Percentiles rank a stretch among this genome's conserved stretches.
These are phyloP conservation scores for Carabus problematicus DNA, from an alignment of 2,888 invertebrate species.

Conservation along the genomic window DNA sequence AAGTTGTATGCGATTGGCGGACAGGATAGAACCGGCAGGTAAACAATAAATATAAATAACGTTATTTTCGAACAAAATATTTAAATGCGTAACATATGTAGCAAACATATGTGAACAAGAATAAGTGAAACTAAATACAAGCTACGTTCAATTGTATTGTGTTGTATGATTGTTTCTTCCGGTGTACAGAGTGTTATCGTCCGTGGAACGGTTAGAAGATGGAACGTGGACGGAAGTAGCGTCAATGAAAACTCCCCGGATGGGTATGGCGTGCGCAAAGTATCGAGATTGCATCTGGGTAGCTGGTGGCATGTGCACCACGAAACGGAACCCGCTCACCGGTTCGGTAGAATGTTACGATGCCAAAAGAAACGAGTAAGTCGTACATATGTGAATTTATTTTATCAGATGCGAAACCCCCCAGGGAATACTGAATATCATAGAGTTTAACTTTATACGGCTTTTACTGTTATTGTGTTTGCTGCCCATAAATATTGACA, in stretches of 20 bases:
- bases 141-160: too few relatives aligned
- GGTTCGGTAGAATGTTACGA: constrained; percentile 71
- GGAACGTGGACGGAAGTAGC: constrained; percentile 67
- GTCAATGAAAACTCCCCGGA: constrained; percentile 66
- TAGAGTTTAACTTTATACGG: too few relatives aligned
- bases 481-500: too few relatives aligned
- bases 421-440: too few relatives aligned
- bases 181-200: constrained; percentile 63
- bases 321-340: constrained; percentile 64
- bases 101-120: too few relatives aligned
- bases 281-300: constrained; percentile 75
- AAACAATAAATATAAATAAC: constrained; percentile 19
- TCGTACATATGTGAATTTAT: background rate
- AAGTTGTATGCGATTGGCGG: constrained; percentile 77
- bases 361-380: constrained; percentile 66
- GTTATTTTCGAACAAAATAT: too few relatives aligned
- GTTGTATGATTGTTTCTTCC: background rate
- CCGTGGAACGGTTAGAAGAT: constrained; percentile 68
- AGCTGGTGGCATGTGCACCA: constrained; percentile 73
- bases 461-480: too few relatives aligned
- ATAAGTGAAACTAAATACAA: too few relatives aligned
- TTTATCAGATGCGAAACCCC: too few relatives aligned
- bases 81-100: too few relatives aligned
- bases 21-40: constrained; percentile 67
- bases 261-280: constrained; percentile 68